A percentile compares a stretch with the other conserved stretches of the same genome.
Evolutionary conservation across 2,888 invertebrate genomes (phyloP).

Genomic region (Drosophila helvetica): DNA sequence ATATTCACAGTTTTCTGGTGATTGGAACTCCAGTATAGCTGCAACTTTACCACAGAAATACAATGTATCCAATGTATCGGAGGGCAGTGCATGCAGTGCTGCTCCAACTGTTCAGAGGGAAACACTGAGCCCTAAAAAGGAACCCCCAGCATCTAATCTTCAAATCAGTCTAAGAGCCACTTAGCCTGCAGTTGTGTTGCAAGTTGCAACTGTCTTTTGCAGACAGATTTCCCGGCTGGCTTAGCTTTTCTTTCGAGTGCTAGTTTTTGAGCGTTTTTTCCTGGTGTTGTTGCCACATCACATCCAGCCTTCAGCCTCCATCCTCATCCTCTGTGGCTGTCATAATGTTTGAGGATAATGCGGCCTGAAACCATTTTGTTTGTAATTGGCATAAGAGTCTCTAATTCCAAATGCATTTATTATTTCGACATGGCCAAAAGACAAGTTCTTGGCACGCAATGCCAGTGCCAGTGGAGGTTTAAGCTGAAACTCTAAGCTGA

Average conservation of each 20-base stretch:
- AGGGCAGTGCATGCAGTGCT: too few species aligned
- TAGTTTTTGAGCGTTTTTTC: conserved; percentile 5
- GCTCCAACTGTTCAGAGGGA: too few species aligned
- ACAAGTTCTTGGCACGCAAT: conserved; percentile 50
- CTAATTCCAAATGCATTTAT: conserved; percentile 76
- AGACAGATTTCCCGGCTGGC: neutral
- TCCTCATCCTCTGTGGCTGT: conserved; percentile 55
- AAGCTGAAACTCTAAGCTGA: conserved; percentile 40
- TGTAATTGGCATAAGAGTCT: conserved; percentile 77
- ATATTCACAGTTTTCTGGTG: too few species aligned
- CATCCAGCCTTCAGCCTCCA: neutral
- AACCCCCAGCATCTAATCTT: neutral
- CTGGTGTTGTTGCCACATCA: conserved; percentile 21
- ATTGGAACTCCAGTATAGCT: too few species aligned
- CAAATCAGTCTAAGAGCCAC: too few species aligned
- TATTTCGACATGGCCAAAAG: conserved; percentile 72
- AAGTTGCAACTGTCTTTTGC: neutral
- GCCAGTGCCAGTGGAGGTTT: conserved; percentile 14
- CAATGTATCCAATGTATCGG: too few species aligned
- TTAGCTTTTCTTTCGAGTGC: neutral
- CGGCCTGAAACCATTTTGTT: conserved; percentile 79
- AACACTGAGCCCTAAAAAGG: too few species aligned
- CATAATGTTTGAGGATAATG: conserved; percentile 81
- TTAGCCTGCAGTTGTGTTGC: neutral
- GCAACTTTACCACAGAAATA: too few species aligned